These are phyloP conservation scores for Heliconius cydno DNA, from an alignment of 2,888 invertebrate genomes.

Conservation along the genomic window DNA sequence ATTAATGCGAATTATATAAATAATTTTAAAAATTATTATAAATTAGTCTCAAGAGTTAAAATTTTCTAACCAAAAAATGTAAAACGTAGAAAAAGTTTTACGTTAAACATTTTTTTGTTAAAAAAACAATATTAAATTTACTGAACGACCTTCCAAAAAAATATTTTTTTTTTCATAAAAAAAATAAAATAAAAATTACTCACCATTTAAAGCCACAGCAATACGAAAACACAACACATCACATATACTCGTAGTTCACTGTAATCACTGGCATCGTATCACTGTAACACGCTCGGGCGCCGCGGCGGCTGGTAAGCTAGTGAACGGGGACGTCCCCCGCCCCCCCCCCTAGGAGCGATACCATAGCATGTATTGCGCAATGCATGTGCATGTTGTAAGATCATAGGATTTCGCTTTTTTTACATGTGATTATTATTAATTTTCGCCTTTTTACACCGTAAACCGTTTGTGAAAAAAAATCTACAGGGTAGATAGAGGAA, in stretches of 20 bases:
- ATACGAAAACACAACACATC: constrained; percentile 51
- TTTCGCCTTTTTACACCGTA: not conserved
- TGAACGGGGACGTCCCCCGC: constrained; percentile 54
- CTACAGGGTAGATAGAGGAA: not conserved
- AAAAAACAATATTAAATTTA: too few species aligned
- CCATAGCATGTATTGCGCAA: constrained; percentile 73
- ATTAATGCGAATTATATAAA: too few species aligned
- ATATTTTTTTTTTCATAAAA: not conserved
- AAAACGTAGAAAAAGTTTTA: too few species aligned
- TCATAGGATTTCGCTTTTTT: not conserved
- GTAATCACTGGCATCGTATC: constrained; percentile 10
- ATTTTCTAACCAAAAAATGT: not conserved
- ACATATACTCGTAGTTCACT: constrained; percentile 40
- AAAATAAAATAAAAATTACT: constrained; percentile 35
- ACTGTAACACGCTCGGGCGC: constrained; percentile 54
- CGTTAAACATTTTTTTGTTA: too few species aligned
- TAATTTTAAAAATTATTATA: not conserved
- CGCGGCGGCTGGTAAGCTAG: constrained; percentile 61
- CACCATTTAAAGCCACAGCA: constrained; percentile 56
- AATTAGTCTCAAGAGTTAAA: not conserved
- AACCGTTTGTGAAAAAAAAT: not conserved
- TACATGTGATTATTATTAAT: not conserved
- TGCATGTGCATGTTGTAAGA: constrained; percentile 58
- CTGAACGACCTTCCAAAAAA: not conserved
- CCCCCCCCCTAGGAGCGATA: constrained; percentile 49